Base-by-base conservation (phyloP, 1,140 invertebrate genomes). In the Babylonia areolata region DNA sequence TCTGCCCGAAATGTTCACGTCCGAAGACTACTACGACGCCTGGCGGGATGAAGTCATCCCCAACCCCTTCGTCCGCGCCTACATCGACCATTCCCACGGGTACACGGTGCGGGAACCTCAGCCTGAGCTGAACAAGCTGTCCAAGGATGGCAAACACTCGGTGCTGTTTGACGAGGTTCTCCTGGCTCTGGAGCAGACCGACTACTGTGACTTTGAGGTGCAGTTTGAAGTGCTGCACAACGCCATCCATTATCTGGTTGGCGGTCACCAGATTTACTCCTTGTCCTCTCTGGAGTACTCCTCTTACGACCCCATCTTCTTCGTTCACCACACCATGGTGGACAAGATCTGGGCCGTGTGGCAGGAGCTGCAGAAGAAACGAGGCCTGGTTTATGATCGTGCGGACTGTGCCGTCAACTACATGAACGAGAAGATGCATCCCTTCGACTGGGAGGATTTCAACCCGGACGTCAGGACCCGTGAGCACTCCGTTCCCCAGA, bases 281-380 rank as follows among this genome's bases (percentile, higher is more conserved):
- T 23, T 89, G 28, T 87, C 89, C 42, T 88, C 85, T 28, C 84
- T 89, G 9, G 40, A 82, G 5, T 89, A 86, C 81, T 42, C 88
- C 9, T 84, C 88, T 17, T 89, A 86, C 79, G 87, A 88, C 75
- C 85, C 87, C 39, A 64, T 88, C 82, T 88, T 88, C 79, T 88
- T 85, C 73, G 31, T 86, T 28, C 85, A 86, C 58, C 87, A 88
- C 81, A 54, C 85, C 31, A 82, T 85, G 80, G 40, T 78, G 42
- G 87, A 88, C 85, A 88, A 86, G 73, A 71, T 89, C 46, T 89
- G 88, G 88, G 82, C 85, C 28, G 78, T 88, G 11, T 89, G 88
- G 88, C 88, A 89, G 40, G 88, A 84, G 39, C 58, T 89, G 71
- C 88, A 89, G 84, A 85, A 85, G 51, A 39, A 71, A 11, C 71